Evolutionary conservation across 2,113 vertebrate genomes (phyloP).

Genomic region (Maccullochella peelii): DNA sequence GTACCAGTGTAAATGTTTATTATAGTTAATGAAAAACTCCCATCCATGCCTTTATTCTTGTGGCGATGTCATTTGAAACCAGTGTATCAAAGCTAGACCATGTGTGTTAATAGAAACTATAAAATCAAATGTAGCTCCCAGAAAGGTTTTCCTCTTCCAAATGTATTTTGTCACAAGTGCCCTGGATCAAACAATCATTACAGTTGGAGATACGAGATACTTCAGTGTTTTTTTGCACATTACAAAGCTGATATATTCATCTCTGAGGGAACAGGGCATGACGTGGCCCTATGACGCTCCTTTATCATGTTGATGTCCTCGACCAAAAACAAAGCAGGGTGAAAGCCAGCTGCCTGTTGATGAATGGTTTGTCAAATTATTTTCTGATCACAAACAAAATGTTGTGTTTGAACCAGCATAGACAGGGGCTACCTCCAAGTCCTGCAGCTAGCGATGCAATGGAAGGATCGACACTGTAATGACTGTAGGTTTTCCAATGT

Average conservation of each 20-base stretch:
- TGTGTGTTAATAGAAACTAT: conserved; percentile 35
- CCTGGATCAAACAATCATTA: conserved; percentile 72
- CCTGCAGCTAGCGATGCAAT: conserved; percentile 57
- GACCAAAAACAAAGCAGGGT: conserved; percentile 64
- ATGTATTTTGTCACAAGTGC: conserved; percentile 83
- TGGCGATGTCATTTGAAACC: conserved; percentile 31
- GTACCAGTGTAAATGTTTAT: conserved; percentile 49
- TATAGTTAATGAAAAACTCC: conserved; percentile 30
- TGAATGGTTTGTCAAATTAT: conserved; percentile 20
- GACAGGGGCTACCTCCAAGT: conserved; percentile 58
- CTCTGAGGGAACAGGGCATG: conserved; percentile 43
- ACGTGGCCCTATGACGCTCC: conserved; percentile 15
- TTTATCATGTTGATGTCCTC: conserved; percentile 32
- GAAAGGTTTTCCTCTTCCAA: conserved; percentile 58
- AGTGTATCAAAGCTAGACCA: conserved; percentile 53
- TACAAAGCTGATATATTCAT: conserved; percentile 26
- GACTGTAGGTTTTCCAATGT: conserved; percentile 61
- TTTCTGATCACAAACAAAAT: conserved; percentile 41
- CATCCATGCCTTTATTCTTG: conserved; percentile 46
- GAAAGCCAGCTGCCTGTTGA: conserved; percentile 30
- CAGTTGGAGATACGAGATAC: conserved; percentile 22
- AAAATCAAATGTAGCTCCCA: conserved; percentile 69
- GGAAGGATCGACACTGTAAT: conserved; percentile 35
- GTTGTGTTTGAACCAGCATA: conserved; percentile 63
- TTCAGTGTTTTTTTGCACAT: conserved; percentile 64